Evolutionary conservation across 2,797 vertebrate genomes (phyloP).

Genomic region (Danio choprae): DNA sequence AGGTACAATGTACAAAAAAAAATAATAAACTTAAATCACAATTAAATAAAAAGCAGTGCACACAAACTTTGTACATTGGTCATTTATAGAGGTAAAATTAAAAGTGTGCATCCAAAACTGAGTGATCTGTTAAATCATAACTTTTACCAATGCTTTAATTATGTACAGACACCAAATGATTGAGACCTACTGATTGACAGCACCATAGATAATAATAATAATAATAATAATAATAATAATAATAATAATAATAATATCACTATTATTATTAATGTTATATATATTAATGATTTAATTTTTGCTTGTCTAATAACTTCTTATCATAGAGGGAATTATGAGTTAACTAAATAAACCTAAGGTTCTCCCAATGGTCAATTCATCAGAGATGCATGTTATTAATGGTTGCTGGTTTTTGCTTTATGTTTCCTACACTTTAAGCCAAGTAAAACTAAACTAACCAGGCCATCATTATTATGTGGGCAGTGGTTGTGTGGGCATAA

Average conservation of each 20-base stretch:
- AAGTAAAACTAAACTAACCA: background rate
- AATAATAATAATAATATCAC: too few relatives aligned
- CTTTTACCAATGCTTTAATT: background rate
- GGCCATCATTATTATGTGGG: background rate
- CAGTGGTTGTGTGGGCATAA: background rate
- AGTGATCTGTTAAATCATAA: background rate
- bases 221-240: too few relatives aligned
- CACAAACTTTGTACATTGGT: background rate
- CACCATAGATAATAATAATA: too few relatives aligned
- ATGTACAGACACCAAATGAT: background rate
- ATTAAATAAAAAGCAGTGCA: too few relatives aligned
- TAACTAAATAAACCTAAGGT: background rate
- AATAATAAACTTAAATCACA: too few relatives aligned
- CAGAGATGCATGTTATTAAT: background rate
- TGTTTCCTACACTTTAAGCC: background rate
- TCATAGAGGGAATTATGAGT: background rate
- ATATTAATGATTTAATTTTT: too few relatives aligned
- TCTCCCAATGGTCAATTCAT: background rate
- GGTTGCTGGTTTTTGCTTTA: background rate
- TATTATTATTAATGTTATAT: too few relatives aligned
- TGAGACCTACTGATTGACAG: background rate
- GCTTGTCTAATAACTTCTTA: background rate
- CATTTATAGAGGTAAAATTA: background rate
- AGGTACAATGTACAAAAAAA: too few relatives aligned
- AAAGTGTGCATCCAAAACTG: background rate